Base-by-base conservation (phyloP, 64 coral and sea anemone genomes). In the Orbicella faveolata region DNA sequence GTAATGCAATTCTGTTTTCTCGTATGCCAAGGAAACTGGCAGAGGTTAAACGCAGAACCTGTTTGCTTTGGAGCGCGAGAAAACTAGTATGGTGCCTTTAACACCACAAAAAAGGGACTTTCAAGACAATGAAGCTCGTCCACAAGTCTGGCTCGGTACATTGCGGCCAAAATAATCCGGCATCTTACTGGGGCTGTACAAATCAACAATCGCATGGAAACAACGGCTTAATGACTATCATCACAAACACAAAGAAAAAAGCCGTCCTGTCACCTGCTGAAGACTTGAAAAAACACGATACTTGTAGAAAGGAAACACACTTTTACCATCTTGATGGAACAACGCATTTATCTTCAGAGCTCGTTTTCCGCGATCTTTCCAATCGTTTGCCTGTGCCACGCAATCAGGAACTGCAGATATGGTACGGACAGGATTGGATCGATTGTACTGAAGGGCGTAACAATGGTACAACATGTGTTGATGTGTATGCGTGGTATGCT, bases 101-200 rank as follows among this genome's bases (percentile, higher is more conserved):
- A 23, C 18, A 83, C 83, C 25, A 74, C 78, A 75, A 76, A 57
- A 16, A 70, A 20, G 17, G 89, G 89, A 17, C 41, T 34, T 23
- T 90, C 67, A 83, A 74, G 69, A 90, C 89, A 17, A 83, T 90
- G 33, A 90, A 90, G 72, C 79, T 90, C 39, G 66, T 90, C 21
- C 63, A 83, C 69, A 75, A 55, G 35, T 52, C 21, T 16, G 89
- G 89, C 6, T 83, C 65, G 26, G n/a, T 73, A 33, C 9, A 7
- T 12, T 75, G 52, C 62, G 39, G 63, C 35, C 19, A 17, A 34
- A 52, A 23, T 18, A 9, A 7, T 14, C 17, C 18, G 37, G 68
- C 26, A 30, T 83, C 72, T 6, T 70, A 21, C 36, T 75, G 63
- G 78, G 55, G 39, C 23, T 52, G 65, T 25, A 23, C 53, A 21